Conservation (phyloP, 2,797 vertebrate genomes). For the Myotis vivesi region DNA sequence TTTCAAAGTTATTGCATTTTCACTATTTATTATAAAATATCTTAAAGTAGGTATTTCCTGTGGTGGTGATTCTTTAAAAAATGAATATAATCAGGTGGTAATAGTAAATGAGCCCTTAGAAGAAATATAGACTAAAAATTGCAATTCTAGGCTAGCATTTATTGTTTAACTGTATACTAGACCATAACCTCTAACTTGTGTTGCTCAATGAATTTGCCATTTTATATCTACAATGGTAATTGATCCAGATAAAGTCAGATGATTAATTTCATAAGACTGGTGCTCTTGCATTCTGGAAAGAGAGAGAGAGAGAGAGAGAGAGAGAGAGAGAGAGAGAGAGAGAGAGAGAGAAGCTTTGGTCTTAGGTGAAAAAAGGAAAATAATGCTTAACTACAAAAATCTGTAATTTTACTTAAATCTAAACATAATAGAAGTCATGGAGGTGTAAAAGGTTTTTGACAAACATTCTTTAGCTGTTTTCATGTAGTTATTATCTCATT, state of each 20-base stretch:
- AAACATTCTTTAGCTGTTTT: conserved; percentile 33
- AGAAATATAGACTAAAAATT: not conserved
- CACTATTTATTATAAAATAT: not conserved
- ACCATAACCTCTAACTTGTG: not conserved
- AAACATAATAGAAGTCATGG: not conserved
- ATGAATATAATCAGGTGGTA: not conserved
- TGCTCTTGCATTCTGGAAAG: not conserved
- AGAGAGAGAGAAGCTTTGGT: not conserved
- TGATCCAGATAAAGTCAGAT: not conserved
- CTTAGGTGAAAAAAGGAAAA: not conserved
- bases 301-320: too few relatives aligned
- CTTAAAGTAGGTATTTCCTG: not conserved
- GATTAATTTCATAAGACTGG: not conserved
- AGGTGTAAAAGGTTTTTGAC: conserved; percentile 13
- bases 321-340: not conserved
- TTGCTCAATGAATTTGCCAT: not conserved
- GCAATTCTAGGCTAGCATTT: not conserved
- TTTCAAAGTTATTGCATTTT: not conserved
- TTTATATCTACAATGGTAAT: not conserved
- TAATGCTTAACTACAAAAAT: not conserved
- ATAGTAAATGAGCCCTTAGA: not conserved
- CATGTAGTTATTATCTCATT: not conserved
- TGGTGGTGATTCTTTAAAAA: not conserved
- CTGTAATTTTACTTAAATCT: not conserved
- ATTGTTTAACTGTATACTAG: not conserved